These are phyloP conservation scores for Homalodisca vitripennis DNA, from an alignment of 1,140 invertebrate species.

Conservation along the genomic window DNA sequence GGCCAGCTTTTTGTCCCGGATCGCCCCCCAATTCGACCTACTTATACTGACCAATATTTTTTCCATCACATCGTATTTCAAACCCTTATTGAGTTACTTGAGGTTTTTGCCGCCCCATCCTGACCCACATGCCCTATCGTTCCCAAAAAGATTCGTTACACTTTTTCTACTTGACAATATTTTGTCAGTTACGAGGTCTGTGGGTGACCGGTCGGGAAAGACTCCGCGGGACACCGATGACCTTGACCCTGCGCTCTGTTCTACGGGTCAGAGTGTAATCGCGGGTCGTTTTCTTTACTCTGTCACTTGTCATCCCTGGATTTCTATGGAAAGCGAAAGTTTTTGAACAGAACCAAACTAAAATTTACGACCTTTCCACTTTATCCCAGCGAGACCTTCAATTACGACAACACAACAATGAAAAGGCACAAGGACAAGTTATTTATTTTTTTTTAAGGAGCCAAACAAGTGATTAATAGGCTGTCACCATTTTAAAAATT, in stretches of 20 bases:
- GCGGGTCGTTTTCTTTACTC: neutral
- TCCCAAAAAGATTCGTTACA: conserved; percentile 10
- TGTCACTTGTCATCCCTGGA: neutral
- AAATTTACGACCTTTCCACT: too few relatives aligned
- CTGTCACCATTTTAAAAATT: too few relatives aligned
- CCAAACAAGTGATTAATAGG: too few relatives aligned
- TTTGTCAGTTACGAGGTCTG: conserved; percentile 2
- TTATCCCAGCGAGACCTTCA: too few relatives aligned
- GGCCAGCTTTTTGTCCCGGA: conserved; percentile 4
- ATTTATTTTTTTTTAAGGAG: too few relatives aligned
- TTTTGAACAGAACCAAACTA: too few relatives aligned
- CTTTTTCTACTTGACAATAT: neutral
- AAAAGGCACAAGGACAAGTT: too few relatives aligned
- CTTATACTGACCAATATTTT: conserved; percentile 20
- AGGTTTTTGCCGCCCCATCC: conserved; percentile 6
- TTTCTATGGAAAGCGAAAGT: neutral
- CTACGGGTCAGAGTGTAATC: neutral
- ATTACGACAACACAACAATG: too few relatives aligned
- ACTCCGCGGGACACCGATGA: neutral
- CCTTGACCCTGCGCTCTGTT: neutral
- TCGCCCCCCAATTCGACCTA: conserved; percentile 9
- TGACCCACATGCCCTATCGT: neutral
- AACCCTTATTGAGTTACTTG: conserved; percentile 26
- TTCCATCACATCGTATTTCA: conserved; percentile 24
- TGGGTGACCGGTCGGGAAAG: neutral